Base-by-base conservation (phyloP, 2,113 vertebrate species). In the Opisthocomus hoazin region DNA sequence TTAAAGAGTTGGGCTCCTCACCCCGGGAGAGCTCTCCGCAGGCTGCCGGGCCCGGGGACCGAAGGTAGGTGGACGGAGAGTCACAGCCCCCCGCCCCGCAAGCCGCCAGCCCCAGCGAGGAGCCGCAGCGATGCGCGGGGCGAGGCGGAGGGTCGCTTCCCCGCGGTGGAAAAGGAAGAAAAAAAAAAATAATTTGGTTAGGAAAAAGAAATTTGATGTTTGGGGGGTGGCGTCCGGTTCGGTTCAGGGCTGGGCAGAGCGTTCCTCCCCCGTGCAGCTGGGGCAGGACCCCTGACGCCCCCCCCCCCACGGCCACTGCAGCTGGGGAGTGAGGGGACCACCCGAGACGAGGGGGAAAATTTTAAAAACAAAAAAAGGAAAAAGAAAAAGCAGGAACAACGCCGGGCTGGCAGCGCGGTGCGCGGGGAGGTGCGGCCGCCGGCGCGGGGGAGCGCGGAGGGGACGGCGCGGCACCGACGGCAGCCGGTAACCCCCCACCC, bases 41-140 rank as follows among this genome's bases (percentile, higher is more conserved):
- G 87, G 84, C 45, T 57, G 94, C 88, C 29, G 90, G 86, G 78
- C 48, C 87, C 90, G 46, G 93, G 95, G 79, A 96, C 86, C 5
- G 43, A 93, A 98, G 98, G 98, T 98, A 98, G 96, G 98, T 98
- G 78, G 60, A 71, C 41, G 15, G 53, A 69, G 27, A 54, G 57
- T 37, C 86, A 57, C 51, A 43, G 27, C 17, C 60, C 82, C 32
- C 45, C 27, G 64, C 82, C 32, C 45, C 27, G 64, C 29, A 45
- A n/a, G 56, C 74, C 56, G 54, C 60, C 60, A 63, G 56, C 61
- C 76, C 48, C 80, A n/a, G 61, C 19, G 4, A 82, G 89, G 34
- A 73, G 57, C 37, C 36, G 12, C 78, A 56, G 45, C 2, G 68
- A 56, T 84, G 69, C 41, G 81, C 29, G 36, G 51, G 43, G 57